phyloP scores from a whole-genome alignment of 2,888 invertebrate genomes.

The Tryphoninae sp. region DNA sequence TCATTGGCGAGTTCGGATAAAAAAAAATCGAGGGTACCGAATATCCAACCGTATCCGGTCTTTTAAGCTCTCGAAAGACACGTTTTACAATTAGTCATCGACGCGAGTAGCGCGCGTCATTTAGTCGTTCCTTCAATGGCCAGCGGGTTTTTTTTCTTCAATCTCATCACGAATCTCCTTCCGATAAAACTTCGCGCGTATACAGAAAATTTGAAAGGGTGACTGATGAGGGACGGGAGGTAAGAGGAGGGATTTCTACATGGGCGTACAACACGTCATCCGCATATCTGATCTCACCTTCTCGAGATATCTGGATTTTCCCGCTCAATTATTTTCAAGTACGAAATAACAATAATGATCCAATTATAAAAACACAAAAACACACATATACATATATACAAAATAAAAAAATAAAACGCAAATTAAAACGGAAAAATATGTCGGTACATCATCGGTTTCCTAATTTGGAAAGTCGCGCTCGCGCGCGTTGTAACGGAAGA shows the following conservation, averaged over 20 bases:
- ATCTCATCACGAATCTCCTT: constrained; percentile 4
- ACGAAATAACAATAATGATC: constrained; percentile 4
- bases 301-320: constrained; percentile 22
- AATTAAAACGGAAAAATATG: constrained; percentile 32
- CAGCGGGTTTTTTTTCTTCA: not conserved
- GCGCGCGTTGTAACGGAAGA: constrained; percentile 35
- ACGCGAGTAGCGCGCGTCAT: not conserved
- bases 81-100: constrained; percentile 14
- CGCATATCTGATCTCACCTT: constrained; percentile 7
- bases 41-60: not conserved
- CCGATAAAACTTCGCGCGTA: not conserved
- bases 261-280: not conserved
- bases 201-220: not conserved
- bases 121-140: constrained; percentile 2
- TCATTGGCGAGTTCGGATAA: constrained; percentile 4
- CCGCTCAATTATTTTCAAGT: constrained; percentile 20
- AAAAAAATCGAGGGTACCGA: constrained; percentile 1
- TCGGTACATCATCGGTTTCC: constrained; percentile 48
- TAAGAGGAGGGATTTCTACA: not conserved
- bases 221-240: not conserved
- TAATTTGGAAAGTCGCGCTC: constrained; percentile 63
- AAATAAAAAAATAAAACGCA: constrained; percentile 5
- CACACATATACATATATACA: not conserved
- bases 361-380: too few species aligned
- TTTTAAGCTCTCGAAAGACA: not conserved